Evolutionary conservation across 2,888 invertebrate genomes (phyloP), one percentile per base, ranked within the genome.

Genomic region (Platynereis dumerilii): DNA sequence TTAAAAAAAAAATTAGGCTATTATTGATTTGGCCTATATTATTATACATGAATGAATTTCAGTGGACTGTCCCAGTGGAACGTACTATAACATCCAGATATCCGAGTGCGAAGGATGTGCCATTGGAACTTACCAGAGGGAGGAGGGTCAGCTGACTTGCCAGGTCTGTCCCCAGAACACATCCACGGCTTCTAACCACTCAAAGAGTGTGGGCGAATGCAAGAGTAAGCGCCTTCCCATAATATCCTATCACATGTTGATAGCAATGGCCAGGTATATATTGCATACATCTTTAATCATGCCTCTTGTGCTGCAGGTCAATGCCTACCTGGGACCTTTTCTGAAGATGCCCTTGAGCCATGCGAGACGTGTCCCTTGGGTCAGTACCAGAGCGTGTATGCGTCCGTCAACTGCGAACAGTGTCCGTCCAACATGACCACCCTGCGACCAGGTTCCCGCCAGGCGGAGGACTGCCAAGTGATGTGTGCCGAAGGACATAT

Each of bases 51-150:
- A n/a, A n/a, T n/a, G 17, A 10, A 5, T 77, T 79, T 12, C 75
- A 88, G 90, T 89, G 5, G 87, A 87, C 77, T 90, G 90, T 76
- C 89, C 90, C 1, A 81, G 86, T 68, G 90, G 90, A 17, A 89
- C 89, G 0, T 89, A 88, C 78, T 88, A 88, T 77, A 87, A 89
- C 77, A 80, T 83, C 0, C 78, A 82, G 0, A 81, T 78, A 3
- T 85, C 86, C 69, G 80, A 79, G n/a, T 90, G 90, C 72, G 86
- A 87, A 67, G 84, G 87, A 34, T 90, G 90, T 76, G 83, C 84
- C 12, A 80, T 87, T 59, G 90, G 90, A 1, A 86, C 85, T n/a
- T 90, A 88, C 75, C 90, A 89, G 72, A 86, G 87, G 29, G 73
- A 81, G 44, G 83, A 85, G 39, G 90, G 88, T 1, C 87, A 88